Evolutionary conservation across 2,797 vertebrate genomes (phyloP), one percentile per base, ranked within the genome.

Genomic region (Rhinichthys osculus): DNA sequence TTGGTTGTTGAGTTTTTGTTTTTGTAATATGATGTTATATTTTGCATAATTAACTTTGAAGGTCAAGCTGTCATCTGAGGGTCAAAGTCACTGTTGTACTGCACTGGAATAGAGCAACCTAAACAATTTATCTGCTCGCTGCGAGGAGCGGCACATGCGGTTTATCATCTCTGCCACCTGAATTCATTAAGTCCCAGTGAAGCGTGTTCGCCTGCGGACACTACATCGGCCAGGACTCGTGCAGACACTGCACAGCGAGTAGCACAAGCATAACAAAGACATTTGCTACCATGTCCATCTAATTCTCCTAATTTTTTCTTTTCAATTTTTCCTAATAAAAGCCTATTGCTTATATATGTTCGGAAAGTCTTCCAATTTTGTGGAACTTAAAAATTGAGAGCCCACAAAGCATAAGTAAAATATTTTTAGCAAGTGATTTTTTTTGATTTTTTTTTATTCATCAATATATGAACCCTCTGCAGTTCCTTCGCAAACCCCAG

Each of bases 41-140:
- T 86, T 91, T 88, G 82, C 91, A 90, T 94, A 94, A 94, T 94
- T 93, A 92, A 89, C 89, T 93, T 90, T 92, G 91, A 95, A 95
- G 93, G 93, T 95, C 92, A 95, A 82, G 76, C 84, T 87, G 78
- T 69, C 87, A 93, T 93, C 91, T 67, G 81, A 91, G 93, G 92
- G 90, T 91, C 90, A 86, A 78, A 90, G 85, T 74, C 78, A 73
- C 90, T 88, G 92, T 93, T 91, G 87, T 83, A 87, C 52, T 78
- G 76, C 85, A 74, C 87, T 88, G 76, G 57, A 91, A 90, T 67
- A 85, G 70, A 89, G 86, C 83, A 54, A 59, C 52, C 89, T 40
- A 62, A 81, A 83, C 85, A 72, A 88, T 94, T 94, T 92, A 93
- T 94, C 91, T 91, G 50, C 50, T 6, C 62, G 33, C 70, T 78